Base-by-base conservation (phyloP, 2,888 invertebrate species). In the Sinopyrophorus schimmeli region DNA sequence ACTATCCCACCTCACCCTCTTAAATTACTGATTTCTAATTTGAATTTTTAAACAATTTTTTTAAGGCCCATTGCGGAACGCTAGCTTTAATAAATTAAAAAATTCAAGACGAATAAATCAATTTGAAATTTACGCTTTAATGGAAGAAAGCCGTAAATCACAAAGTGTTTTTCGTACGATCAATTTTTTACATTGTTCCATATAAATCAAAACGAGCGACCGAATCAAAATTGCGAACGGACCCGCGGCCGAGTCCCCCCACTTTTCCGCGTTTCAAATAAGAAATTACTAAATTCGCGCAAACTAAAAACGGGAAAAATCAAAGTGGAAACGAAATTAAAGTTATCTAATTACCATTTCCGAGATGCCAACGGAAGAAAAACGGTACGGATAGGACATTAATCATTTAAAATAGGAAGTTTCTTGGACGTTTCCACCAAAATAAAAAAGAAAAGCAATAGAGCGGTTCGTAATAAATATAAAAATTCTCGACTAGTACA, bases 261-360 rank as follows among this genome's bases (percentile, higher is more conserved):
- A n/a, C 14, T 38, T 10, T 18, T 21, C 6, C 20, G 20, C 21
- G 30, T 38, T 46, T 38, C 20, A 31, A 46, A 38, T 42, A 16
- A 31, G 31, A 30, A 46, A 38, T 46, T 46, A 38, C 28, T 46
- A 38, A 46, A 28, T 47, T 28, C 26, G 26, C 37, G 31, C 27
- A 34, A 49, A 30, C 40, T 44, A 49, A 47, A 52, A 31, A 24
- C 12, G 16, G 12, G 15, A 48, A 15, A 14, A 11, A 31, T 38
- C 12, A 24, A 31, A 43, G 27, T 40, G 30, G 47, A 51, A 57
- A 57, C 48, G 54, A 54, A 57, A 57, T 60, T 58, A 57, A 55
- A 54, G 46, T 57, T 51, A 54, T 54, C 54, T 58, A 58, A 60
- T 57, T 59, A 52, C 53, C 37, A 50, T 16, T 42, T 49, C 32